Percentiles rank a stretch among this genome's conserved stretches.
Conservation (phyloP, 2,888 invertebrate species). For the Scaptomyza parva region DNA sequence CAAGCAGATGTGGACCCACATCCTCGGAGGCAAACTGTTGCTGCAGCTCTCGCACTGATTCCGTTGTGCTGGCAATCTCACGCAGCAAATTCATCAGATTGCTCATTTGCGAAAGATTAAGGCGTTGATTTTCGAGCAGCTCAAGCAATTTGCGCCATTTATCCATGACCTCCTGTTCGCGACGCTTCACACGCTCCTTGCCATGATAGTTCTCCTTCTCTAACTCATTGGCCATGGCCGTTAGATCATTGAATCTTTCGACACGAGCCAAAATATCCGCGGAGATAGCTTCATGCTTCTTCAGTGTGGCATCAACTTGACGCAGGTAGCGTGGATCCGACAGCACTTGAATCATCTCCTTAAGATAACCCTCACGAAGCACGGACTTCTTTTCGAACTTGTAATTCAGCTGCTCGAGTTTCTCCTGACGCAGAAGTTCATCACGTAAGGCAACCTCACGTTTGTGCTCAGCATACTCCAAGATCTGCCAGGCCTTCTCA, state of each 20-base stretch:
- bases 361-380: slow-evolving; percentile 96
- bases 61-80: slow-evolving; percentile 95
- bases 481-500: slow-evolving; percentile 96
- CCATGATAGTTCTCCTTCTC: slow-evolving; percentile 96
- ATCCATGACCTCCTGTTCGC: slow-evolving; percentile 89
- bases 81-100: slow-evolving; percentile 94
- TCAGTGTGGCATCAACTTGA: slow-evolving; percentile 98
- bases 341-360: slow-evolving; percentile 98
- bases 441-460: slow-evolving; percentile 96
- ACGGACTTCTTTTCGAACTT: slow-evolving; percentile 98
- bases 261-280: slow-evolving; percentile 97
- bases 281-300: slow-evolving; percentile 99
- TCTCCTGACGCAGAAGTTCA: slow-evolving; percentile 95
- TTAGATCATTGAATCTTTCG: slow-evolving; percentile 96
- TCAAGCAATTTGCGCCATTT: slow-evolving; percentile 95
- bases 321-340: slow-evolving; percentile 95
- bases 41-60: slow-evolving; percentile 93
- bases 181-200: slow-evolving; percentile 89
- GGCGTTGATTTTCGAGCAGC: slow-evolving; percentile 93
- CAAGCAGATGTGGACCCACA: slow-evolving; percentile 96
- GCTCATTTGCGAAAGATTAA: slow-evolving; percentile 91
- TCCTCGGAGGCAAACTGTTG: slow-evolving; percentile 90
- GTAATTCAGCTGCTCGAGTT: slow-evolving; percentile 96
- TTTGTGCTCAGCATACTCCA: slow-evolving; percentile 97
- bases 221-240: slow-evolving; percentile 96